phyloP scores from a whole-genome alignment of 1,140 invertebrate genomes.

The Teleogryllus occipitalis region DNA sequence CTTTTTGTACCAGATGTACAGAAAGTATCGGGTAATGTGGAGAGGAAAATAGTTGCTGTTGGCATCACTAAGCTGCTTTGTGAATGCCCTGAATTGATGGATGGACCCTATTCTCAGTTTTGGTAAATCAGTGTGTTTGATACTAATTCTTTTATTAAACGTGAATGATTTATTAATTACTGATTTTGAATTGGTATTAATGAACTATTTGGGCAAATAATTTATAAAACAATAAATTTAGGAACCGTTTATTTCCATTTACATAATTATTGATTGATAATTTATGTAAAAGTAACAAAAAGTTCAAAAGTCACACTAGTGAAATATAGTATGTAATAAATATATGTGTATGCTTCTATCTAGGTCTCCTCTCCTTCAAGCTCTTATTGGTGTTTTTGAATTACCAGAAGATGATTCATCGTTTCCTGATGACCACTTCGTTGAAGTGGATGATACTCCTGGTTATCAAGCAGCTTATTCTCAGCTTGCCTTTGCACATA shows the following conservation, averaged over 20 bases:
- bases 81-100: constrained; percentile 54
- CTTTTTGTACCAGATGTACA: constrained; percentile 77
- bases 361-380: constrained; percentile 46
- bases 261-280: background rate
- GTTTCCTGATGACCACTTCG: constrained; percentile 59
- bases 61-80: constrained; percentile 79
- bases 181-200: too few species aligned
- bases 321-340: background rate
- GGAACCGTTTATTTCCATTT: background rate
- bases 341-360: constrained; percentile 22
- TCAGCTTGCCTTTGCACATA: constrained; percentile 76
- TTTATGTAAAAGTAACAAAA: background rate
- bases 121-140: constrained; percentile 38
- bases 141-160: too few species aligned
- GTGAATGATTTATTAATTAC: too few species aligned
- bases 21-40: constrained; percentile 71
- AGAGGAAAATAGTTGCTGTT: constrained; percentile 81
- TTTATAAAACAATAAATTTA: background rate
- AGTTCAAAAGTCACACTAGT: background rate
- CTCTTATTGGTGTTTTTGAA: constrained; percentile 75
- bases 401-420: constrained; percentile 71
- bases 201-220: background rate
- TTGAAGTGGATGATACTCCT: constrained; percentile 74
- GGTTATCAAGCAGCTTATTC: constrained; percentile 86
- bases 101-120: constrained; percentile 48